Evolutionary conservation across 2,797 vertebrate species (phyloP), one percentile per base, ranked within the genome.

Genomic region (Myiothlypis coronata): DNA sequence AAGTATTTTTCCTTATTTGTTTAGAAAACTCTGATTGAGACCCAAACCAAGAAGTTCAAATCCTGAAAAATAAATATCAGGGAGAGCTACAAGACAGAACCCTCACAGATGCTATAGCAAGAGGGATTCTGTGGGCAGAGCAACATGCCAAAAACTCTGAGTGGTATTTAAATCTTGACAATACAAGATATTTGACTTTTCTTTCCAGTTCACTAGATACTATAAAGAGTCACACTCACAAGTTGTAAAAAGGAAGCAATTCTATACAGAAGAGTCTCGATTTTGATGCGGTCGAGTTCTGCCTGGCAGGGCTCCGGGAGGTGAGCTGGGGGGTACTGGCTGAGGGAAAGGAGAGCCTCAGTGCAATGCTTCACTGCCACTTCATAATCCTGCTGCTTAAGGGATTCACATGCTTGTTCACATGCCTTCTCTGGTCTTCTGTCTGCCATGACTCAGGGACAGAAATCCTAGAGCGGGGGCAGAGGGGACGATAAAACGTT

Each of bases 371-470:
- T 98, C 97, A 99, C 99, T 89, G 98, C 98, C 94, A 98, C 98
- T 97, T 99, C 99, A 98, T 99, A 99, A 97, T 99, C 99, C 98
- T 98, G 98, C 98, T 98, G 98, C 96, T 98, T 98, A 97, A 99
- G 98, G 87, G 98, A 99, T 98, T 99, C 99, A 97, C 99, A 99
- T 96, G 99, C 99, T 99, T 99, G 98, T 99, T 99, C 99, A 99
- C 99, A 99, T 99, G 99, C 99, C 99, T 99, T 99, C 98, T 99
- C 99, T 98, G 98, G 98, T 99, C 99, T 99, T 99, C 99, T 99
- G 99, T 99, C 99, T 98, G 99, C 99, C 99, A 99, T 99, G 99
- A 99, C 99, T 99, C 98, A 99, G 99, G 98, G 98, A 99, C 98
- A 99, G 98, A 99, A 99, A 98, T 98, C 98, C 99, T 99, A 96